phyloP scores from a whole-genome alignment of 2,888 invertebrate species.

The Drosophila pegasa region DNA sequence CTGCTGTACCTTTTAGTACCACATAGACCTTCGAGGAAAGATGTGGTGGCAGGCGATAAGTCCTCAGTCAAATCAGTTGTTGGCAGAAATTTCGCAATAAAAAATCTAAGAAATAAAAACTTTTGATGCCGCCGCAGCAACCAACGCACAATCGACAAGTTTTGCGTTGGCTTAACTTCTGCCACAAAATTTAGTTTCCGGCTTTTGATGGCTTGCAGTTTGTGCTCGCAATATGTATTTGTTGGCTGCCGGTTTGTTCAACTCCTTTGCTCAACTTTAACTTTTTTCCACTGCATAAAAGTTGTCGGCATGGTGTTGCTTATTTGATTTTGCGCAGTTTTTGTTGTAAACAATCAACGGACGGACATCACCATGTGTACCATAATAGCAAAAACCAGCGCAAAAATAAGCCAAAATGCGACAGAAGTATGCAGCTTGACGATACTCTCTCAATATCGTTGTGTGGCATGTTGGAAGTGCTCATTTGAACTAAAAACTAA shows the following conservation, averaged over 20 bases:
- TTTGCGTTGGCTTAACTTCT: constrained; percentile 76
- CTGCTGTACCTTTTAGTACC: constrained; percentile 15
- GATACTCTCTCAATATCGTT: background rate
- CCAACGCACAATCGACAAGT: constrained; percentile 77
- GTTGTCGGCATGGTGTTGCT: constrained; percentile 68
- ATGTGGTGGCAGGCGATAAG: constrained; percentile 29
- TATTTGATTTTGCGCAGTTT: constrained; percentile 73
- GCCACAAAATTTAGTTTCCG: constrained; percentile 78
- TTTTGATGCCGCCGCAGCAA: constrained; percentile 57
- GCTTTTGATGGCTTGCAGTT: constrained; percentile 76
- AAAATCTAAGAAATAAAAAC: constrained; percentile 66
- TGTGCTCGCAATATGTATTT: constrained; percentile 60
- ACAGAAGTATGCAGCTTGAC: background rate
- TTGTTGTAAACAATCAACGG: constrained; percentile 61
- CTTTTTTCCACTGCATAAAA: constrained; percentile 49
- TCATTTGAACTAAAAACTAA: background rate
- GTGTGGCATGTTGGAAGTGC: background rate
- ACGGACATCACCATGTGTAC: constrained; percentile 56
- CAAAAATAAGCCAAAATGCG: constrained; percentile 21
- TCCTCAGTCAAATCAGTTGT: constrained; percentile 74
- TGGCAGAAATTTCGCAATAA: constrained; percentile 67
- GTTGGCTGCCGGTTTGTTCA: constrained; percentile 35
- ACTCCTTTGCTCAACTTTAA: constrained; percentile 48
- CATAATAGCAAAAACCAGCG: constrained; percentile 38
- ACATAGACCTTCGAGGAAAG: constrained; percentile 15